phyloP scores from a whole-genome alignment of 2,888 invertebrate species.

The Mellilla xanthometata region DNA sequence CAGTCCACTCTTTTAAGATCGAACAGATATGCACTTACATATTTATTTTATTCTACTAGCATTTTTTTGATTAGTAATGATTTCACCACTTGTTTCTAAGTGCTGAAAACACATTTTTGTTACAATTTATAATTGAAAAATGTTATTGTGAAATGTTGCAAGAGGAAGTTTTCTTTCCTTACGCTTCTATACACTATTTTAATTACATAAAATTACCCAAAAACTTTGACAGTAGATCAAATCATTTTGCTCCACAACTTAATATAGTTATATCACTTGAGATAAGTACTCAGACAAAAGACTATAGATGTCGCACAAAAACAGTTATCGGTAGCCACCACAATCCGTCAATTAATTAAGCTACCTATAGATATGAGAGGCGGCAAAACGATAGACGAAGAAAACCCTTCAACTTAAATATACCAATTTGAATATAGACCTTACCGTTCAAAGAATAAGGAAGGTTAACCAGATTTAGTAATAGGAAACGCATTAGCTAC shows the following conservation, averaged over 20 bases:
- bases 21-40: too few relatives aligned
- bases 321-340: constrained; percentile 61
- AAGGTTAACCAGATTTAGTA: constrained; percentile 26
- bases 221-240: too few relatives aligned
- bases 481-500: constrained; percentile 57
- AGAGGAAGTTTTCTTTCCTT: too few relatives aligned
- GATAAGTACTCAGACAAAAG: constrained; percentile 62
- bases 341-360: constrained; percentile 76
- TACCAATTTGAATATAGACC: constrained; percentile 34
- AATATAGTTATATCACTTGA: constrained; percentile 38
- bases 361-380: constrained; percentile 64
- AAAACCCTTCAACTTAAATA: constrained; percentile 42
- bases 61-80: too few relatives aligned
- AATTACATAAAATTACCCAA: too few relatives aligned
- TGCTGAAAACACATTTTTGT: too few relatives aligned
- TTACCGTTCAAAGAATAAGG: constrained; percentile 40
- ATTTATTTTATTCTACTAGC: too few relatives aligned
- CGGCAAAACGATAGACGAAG: constrained; percentile 59
- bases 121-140: too few relatives aligned
- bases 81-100: too few relatives aligned
- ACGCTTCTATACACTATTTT: too few relatives aligned
- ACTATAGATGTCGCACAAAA: constrained; percentile 63
- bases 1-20: too few relatives aligned
- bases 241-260: not conserved
- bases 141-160: too few relatives aligned